phyloP scores from a whole-genome alignment of 2,113 vertebrate genomes.

The Poeciliopsis prolifica region DNA sequence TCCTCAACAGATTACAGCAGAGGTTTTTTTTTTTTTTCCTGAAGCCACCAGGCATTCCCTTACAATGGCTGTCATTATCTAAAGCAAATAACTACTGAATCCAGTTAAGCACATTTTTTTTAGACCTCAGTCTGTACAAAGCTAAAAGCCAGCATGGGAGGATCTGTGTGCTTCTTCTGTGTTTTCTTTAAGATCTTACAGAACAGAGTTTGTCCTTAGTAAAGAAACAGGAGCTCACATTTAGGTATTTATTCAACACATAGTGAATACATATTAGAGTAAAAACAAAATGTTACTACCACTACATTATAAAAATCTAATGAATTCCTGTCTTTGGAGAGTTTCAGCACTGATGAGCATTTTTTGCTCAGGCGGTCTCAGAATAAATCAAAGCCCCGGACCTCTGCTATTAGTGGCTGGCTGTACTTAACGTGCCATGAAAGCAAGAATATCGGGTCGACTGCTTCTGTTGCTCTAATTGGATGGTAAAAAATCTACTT shows the following conservation, averaged over 20 bases:
- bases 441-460: constrained; percentile 42
- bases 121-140: background rate
- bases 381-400: constrained; percentile 36
- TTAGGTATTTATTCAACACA: constrained; percentile 10
- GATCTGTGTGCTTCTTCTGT: background rate
- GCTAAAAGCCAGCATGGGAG: background rate
- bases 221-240: background rate
- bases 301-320: background rate
- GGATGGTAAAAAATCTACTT: constrained; percentile 35
- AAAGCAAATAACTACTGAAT: background rate
- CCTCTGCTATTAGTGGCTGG: constrained; percentile 44
- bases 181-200: constrained; percentile 4
- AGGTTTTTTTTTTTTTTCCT: no score
- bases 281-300: background rate
- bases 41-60: background rate
- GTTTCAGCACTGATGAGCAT: constrained; percentile 46
- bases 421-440: constrained; percentile 41
- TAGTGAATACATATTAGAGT: background rate
- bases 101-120: background rate
- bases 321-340: constrained; percentile 4
- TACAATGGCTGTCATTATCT: background rate
- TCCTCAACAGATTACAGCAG: no score
- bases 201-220: background rate
- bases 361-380: constrained; percentile 37
- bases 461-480: constrained; percentile 57